Conservation (phyloP, 2,797 vertebrate genomes). For the Hylomyscus alleni region DNA sequence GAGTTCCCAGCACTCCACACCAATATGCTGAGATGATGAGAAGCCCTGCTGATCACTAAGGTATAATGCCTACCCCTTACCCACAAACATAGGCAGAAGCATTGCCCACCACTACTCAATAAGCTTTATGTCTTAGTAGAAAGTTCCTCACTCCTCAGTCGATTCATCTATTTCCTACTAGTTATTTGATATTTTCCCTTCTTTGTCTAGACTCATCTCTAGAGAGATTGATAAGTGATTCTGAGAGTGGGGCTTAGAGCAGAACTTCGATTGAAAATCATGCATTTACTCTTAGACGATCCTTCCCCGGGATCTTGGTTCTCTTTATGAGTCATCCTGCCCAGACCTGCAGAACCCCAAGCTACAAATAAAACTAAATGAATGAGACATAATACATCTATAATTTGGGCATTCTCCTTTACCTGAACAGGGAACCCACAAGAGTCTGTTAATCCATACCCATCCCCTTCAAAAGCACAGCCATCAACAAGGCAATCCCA, state of each 20-base stretch:
- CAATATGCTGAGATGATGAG: neutral
- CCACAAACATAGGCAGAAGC: neutral
- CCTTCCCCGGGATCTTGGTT: neutral
- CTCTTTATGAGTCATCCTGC: slow-evolving; percentile 26
- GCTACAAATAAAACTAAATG: neutral
- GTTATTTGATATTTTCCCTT: neutral
- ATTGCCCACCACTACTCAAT: slow-evolving; percentile 24
- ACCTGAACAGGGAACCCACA: neutral
- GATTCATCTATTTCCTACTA: slow-evolving; percentile 15
- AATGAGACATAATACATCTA: neutral
- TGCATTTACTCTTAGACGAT: neutral
- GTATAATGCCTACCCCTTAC: neutral
- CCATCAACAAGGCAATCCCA: neutral
- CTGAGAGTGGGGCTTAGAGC: neutral
- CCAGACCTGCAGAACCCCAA: neutral
- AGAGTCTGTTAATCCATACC: neutral
- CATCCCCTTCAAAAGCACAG: neutral
- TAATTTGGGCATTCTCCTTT: neutral
- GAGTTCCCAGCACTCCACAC: slow-evolving; percentile 1
- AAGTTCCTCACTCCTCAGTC: slow-evolving; percentile 7
- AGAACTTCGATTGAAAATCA: slow-evolving; percentile 36
- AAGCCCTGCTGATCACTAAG: neutral
- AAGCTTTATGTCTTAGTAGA: neutral
- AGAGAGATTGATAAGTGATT: slow-evolving; percentile 18
- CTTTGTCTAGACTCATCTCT: neutral